These are phyloP conservation scores for Drosophila bifasciata DNA, from an alignment of 1,140 invertebrate species.

Conservation along the genomic window DNA sequence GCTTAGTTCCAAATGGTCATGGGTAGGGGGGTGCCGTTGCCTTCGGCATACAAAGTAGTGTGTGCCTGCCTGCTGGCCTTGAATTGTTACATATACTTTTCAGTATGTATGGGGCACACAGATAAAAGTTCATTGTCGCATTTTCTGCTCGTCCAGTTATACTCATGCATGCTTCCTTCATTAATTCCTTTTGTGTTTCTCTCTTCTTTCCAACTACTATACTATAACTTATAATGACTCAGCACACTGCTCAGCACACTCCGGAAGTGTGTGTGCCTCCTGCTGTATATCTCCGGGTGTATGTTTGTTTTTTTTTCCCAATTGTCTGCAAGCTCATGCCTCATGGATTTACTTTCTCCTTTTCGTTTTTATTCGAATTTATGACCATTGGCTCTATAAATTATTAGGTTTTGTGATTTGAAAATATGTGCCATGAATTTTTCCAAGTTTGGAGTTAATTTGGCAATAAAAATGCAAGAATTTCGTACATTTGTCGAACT, in stretches of 20 bases:
- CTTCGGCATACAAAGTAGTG: constrained; percentile 67
- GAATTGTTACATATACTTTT: constrained; percentile 71
- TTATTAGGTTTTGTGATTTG: constrained; percentile 56
- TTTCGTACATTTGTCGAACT: too few species aligned
- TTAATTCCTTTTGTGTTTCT: constrained; percentile 31
- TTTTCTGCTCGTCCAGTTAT: constrained; percentile 53
- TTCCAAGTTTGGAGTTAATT: constrained; percentile 28
- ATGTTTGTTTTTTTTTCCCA: constrained; percentile 44
- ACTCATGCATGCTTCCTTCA: constrained; percentile 20
- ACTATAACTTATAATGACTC: constrained; percentile 82
- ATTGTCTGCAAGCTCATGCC: constrained; percentile 41
- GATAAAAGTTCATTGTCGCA: constrained; percentile 72
- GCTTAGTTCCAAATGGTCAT: constrained; percentile 58
- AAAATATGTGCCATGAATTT: constrained; percentile 36
- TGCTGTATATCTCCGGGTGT: constrained; percentile 15
- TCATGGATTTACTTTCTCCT: constrained; percentile 37
- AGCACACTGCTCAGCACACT: constrained; percentile 49
- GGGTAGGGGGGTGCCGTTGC: constrained; percentile 41
- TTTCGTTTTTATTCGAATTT: constrained; percentile 65
- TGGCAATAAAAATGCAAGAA: background rate
- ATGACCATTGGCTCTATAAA: constrained; percentile 57
- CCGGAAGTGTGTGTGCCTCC: constrained; percentile 69
- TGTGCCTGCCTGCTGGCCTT: constrained; percentile 47
- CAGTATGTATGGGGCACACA: constrained; percentile 21
- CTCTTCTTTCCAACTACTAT: constrained; percentile 42